These are phyloP conservation scores for Aphaenogaster rudis DNA, from an alignment of 1,140 invertebrate genomes.

Conservation along the genomic window DNA sequence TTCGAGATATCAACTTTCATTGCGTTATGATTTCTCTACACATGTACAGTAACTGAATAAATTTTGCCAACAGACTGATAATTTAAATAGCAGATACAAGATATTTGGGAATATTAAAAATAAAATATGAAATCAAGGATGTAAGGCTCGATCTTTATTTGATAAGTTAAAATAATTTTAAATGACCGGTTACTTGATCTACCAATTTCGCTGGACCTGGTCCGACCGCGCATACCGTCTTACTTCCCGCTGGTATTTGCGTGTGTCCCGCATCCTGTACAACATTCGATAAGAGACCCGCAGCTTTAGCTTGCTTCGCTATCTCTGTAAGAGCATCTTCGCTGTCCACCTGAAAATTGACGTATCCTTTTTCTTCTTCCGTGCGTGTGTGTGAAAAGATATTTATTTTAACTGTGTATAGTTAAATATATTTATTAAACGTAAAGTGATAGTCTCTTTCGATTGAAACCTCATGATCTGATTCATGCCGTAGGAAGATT, in stretches of 20 bases:
- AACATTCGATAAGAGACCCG: slow-evolving; percentile 91
- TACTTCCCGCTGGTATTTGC: slow-evolving; percentile 94
- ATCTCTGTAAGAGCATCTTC: slow-evolving; percentile 90
- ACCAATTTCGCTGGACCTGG: slow-evolving; percentile 92
- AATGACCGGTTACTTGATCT: slow-evolving; percentile 94
- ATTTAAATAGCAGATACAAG: slow-evolving; percentile 21
- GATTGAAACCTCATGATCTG: not conserved
- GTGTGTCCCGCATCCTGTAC: slow-evolving; percentile 96
- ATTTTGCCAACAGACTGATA: slow-evolving; percentile 23
- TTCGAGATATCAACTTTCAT: not conserved
- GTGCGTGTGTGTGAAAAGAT: slow-evolving; percentile 12
- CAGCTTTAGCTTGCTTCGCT: slow-evolving; percentile 89
- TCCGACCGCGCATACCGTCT: slow-evolving; percentile 96
- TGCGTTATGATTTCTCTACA: not conserved
- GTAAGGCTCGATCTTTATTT: slow-evolving; percentile 52
- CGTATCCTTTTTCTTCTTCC: not conserved
- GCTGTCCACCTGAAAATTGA: slow-evolving; percentile 87
- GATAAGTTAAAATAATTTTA: slow-evolving; percentile 92
- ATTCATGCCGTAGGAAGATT: not conserved
- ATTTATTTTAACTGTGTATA: slow-evolving; percentile 43
- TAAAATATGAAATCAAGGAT: slow-evolving; percentile 36
- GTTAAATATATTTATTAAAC: slow-evolving; percentile 32
- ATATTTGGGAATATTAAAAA: slow-evolving; percentile 27
- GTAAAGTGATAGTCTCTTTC: not conserved
- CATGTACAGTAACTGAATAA: not conserved